phyloP scores from a whole-genome alignment of 2,888 invertebrate genomes.

The Anthophora plumipes region DNA sequence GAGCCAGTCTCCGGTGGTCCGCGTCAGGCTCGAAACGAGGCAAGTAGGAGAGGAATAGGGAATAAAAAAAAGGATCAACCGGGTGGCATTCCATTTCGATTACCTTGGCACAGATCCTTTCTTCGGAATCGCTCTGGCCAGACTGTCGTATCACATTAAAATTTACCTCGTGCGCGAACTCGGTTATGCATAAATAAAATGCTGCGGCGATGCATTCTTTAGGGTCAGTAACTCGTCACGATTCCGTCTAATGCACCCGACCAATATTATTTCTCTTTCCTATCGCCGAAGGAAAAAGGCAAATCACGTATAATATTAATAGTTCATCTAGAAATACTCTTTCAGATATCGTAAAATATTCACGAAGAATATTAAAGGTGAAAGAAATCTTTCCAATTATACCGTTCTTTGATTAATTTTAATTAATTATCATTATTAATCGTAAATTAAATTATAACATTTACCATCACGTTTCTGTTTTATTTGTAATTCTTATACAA shows the following conservation, averaged over 20 bases:
- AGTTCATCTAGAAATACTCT: neutral
- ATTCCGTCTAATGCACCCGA: constrained; percentile 33
- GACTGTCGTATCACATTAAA: constrained; percentile 68
- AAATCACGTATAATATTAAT: neutral
- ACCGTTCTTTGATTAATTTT: too few species aligned
- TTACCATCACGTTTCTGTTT: too few species aligned
- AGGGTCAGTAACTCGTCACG: constrained; percentile 61
- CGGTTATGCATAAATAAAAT: constrained; percentile 74
- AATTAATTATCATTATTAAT: too few species aligned
- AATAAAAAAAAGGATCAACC: constrained; percentile 39
- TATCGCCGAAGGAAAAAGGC: fast-evolving
- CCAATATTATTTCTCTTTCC: neutral
- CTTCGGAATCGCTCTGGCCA: constrained; percentile 57
- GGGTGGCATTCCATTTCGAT: constrained; percentile 63
- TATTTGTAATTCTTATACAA: too few species aligned
- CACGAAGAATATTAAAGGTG: too few species aligned
- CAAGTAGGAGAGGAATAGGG: constrained; percentile 19
- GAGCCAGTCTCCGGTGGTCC: neutral
- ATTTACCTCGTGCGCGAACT: constrained; percentile 70
- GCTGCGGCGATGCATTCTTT: constrained; percentile 57
- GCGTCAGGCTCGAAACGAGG: neutral
- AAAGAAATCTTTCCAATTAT: too few species aligned
- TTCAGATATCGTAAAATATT: too few species aligned
- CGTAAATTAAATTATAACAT: too few species aligned
- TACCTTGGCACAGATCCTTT: constrained; percentile 68